These are phyloP conservation scores for Chaetogeoica ovagalla DNA, from an alignment of 2,888 invertebrate species.

Conservation along the genomic window DNA sequence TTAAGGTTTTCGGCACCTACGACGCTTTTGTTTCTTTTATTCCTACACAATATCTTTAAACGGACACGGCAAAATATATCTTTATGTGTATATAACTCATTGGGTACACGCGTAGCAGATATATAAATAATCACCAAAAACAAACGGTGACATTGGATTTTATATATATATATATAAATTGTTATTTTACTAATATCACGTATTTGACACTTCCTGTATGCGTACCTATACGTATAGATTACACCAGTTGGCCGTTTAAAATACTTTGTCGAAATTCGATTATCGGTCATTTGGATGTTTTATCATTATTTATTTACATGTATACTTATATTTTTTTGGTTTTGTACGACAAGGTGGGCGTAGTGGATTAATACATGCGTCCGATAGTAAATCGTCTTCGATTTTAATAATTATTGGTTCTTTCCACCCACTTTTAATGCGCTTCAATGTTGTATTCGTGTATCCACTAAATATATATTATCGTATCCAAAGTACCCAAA, in stretches of 20 bases:
- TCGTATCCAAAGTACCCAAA: no score
- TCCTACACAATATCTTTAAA: no score
- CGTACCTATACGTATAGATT: neutral
- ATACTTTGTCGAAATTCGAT: no score
- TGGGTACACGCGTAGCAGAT: no score
- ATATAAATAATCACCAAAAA: neutral
- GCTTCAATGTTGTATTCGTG: neutral
- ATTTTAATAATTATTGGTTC: neutral
- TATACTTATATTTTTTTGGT: neutral
- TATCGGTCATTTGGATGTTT: neutral
- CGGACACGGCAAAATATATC: no score
- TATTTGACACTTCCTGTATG: conserved; percentile 14
- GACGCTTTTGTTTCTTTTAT: no score
- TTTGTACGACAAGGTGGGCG: neutral
- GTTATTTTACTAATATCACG: no score
- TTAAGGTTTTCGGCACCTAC: no score
- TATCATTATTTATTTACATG: neutral
- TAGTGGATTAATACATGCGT: neutral
- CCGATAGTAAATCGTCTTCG: neutral
- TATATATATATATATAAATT: neutral
- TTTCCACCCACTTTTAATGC: neutral
- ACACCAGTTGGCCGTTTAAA: no score
- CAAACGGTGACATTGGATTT: neutral
- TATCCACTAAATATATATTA: no score
- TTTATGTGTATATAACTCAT: no score